These are phyloP conservation scores for Anorthoa munda DNA, from an alignment of 2,888 invertebrate genomes.

Conservation along the genomic window DNA sequence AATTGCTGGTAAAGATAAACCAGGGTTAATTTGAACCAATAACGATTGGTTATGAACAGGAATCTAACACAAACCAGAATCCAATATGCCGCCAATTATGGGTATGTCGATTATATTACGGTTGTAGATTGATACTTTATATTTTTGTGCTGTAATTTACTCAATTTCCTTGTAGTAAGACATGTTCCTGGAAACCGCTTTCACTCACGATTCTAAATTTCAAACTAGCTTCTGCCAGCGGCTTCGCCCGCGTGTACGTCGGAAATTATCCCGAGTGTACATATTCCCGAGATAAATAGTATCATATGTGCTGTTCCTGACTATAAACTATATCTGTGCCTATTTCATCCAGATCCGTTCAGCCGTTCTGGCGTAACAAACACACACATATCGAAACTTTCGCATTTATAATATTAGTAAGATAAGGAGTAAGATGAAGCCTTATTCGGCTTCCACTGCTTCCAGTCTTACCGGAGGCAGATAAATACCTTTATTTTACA, in stretches of 20 bases:
- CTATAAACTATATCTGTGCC: no score
- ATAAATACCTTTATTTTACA: not conserved
- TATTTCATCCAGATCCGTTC: no score
- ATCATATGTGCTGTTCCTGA: no score
- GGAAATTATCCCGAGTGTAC: no score
- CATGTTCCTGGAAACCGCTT: constrained; percentile 28
- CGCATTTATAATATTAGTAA: no score
- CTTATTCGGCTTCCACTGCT: not conserved
- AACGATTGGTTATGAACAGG: constrained; percentile 17
- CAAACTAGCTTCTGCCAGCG: no score
- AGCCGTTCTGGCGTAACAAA: no score
- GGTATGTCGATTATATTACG: constrained; percentile 32
- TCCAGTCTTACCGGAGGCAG: not conserved
- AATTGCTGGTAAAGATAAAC: constrained; percentile 23
- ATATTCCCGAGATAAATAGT: no score
- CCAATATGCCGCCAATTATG: constrained; percentile 26
- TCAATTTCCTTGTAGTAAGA: constrained; percentile 29
- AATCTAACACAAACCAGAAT: constrained; percentile 31
- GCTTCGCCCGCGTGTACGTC: no score
- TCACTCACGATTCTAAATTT: not conserved
- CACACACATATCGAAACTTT: no score
- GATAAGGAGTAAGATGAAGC: no score
- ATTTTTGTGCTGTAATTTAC: constrained; percentile 39
- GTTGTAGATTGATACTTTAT: constrained; percentile 25
- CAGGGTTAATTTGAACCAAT: constrained; percentile 13